phyloP scores from a whole-genome alignment of 2,113 vertebrate species.

The Caloenas nicobarica region DNA sequence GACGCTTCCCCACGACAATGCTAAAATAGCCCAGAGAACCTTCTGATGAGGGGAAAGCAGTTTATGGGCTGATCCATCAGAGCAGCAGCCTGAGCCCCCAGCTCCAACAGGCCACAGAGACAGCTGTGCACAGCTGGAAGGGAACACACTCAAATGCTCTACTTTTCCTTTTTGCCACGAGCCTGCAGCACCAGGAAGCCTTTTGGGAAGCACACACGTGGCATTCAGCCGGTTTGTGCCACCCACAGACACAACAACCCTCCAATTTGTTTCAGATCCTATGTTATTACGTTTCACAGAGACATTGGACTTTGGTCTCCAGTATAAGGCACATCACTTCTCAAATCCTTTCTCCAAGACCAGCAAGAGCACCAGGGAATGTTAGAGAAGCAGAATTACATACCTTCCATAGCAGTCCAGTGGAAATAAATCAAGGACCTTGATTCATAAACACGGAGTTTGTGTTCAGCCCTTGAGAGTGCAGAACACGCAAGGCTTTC shows the following conservation, averaged over 20 bases:
- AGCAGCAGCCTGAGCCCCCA: background rate
- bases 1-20: background rate
- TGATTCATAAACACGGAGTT: background rate
- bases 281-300: background rate
- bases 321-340: background rate
- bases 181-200: background rate
- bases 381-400: background rate
- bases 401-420: background rate
- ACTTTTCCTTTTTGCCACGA: fast-evolving
- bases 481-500: fast-evolving
- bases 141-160: fast-evolving
- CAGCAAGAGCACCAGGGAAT: background rate
- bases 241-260: background rate
- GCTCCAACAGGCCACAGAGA: background rate
- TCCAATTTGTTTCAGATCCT: background rate
- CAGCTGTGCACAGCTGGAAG: background rate
- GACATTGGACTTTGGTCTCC: background rate
- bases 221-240: background rate
- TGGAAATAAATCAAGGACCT: background rate
- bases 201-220: fast-evolving
- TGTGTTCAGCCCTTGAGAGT: fast-evolving
- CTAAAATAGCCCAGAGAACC: background rate
- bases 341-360: background rate
- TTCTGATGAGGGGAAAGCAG: background rate
- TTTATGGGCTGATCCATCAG: background rate